A percentile compares a stretch with the other conserved stretches of the same genome.
phyloP scores from a whole-genome alignment of 2,113 vertebrate species.

The Corvus hawaiiensis region DNA sequence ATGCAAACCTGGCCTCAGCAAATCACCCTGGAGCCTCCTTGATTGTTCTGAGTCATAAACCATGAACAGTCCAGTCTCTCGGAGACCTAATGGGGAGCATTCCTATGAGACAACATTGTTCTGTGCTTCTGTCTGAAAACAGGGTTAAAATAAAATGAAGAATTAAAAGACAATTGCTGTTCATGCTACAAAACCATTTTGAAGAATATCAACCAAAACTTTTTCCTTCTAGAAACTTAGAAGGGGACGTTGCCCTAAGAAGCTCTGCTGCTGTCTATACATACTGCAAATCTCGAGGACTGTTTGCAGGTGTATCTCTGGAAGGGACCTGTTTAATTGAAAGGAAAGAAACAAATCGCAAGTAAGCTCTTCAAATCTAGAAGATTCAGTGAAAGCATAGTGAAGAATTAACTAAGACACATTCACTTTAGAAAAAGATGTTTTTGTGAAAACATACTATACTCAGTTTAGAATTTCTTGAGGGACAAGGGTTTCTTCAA shows the following conservation, averaged over 20 bases:
- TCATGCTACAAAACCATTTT: not conserved
- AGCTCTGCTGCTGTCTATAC: conserved; percentile 92
- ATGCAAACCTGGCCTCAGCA: not conserved
- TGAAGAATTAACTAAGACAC: not conserved
- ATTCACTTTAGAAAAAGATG: not conserved
- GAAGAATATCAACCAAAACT: not conserved
- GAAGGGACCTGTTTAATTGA: conserved; percentile 93
- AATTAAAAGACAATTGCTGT: not conserved
- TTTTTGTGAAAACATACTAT: not conserved
- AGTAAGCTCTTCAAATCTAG: conserved; percentile 71
- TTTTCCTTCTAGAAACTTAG: conserved; percentile 81
- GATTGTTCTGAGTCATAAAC: not conserved
- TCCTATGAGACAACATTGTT: not conserved
- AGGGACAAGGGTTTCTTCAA: not conserved
- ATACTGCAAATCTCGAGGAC: conserved; percentile 89
- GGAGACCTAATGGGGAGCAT: not conserved
- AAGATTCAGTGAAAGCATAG: not conserved
- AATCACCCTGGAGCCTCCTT: not conserved
- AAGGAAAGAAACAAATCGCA: conserved; percentile 94
- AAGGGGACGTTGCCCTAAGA: conserved; percentile 88
- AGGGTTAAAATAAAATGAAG: not conserved
- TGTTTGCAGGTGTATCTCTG: conserved; percentile 92
- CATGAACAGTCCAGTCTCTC: not conserved
- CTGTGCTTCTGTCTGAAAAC: not conserved
- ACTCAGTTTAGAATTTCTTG: not conserved